Conservation (phyloP, 2,888 invertebrate species). For the Apodemia duryi region DNA sequence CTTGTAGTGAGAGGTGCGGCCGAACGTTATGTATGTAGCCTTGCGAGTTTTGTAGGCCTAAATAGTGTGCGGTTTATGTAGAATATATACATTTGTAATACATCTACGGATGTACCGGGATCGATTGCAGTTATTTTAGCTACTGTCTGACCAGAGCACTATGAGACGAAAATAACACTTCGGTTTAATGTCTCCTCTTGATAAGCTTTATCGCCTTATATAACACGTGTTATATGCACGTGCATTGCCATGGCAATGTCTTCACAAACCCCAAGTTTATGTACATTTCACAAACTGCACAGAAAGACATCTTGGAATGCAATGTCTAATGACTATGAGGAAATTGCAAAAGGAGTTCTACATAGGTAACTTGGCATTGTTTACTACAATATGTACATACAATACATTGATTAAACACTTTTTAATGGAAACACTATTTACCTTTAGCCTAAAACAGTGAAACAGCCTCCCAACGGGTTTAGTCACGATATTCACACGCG, state of each 20-base stretch:
- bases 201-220: conserved; percentile 59
- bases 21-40: conserved; percentile 22
- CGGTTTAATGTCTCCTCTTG: conserved; percentile 33
- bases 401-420: background rate
- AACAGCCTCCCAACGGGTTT: conserved; percentile 59
- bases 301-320: conserved; percentile 9
- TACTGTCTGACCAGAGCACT: conserved; percentile 39
- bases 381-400: background rate
- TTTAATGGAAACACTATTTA: conserved; percentile 36
- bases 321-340: background rate
- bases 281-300: background rate
- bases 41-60: conserved; percentile 32
- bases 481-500: conserved; percentile 64
- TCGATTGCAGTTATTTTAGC: conserved; percentile 48
- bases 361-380: background rate
- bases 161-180: conserved; percentile 46
- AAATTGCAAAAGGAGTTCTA: background rate
- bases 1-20: conserved; percentile 29
- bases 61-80: conserved; percentile 26
- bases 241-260: conserved; percentile 37
- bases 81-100: background rate
- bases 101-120: conserved; percentile 28
- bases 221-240: conserved; percentile 47
- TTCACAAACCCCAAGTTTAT: conserved; percentile 25
- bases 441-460: conserved; percentile 61